Base-by-base conservation (phyloP, 2,113 vertebrate genomes). In the Cyrtonyx montezumae region DNA sequence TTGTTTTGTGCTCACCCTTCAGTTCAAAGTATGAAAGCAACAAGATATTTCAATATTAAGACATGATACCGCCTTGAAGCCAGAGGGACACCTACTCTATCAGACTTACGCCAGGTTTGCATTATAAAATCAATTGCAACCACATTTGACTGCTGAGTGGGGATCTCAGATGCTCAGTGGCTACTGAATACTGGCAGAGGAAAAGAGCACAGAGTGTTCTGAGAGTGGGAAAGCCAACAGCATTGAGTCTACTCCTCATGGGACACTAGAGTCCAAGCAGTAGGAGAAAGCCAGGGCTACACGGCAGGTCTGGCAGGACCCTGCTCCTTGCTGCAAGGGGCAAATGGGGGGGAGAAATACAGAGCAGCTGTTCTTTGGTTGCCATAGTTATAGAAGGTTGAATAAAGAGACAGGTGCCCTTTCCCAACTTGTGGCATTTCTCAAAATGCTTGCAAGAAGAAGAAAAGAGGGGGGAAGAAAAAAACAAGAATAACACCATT, bases 21-120 rank as follows among this genome's bases (percentile, higher is more conserved):
- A 85, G 82, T 85, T 95, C 89, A 87, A 94, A 96, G 81, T 4
- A 32, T 13, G 66, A 78, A 65, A 93, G 87, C 32, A 93, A 90
- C 79, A 90, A 80, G 73, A 5, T 83, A 83, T 90, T 88, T 93
- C 79, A 85, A 70, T 91, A 82, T 77, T 70, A 91, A 67, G 55
- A 88, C 15, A 9, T 26, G 71, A 59, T 36, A 19, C 32, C 78
- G 67, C 91, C 86, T 77, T 46, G 65, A 79, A 91, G 84, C 59
- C 51, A 34, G 26, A 82, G 76, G 58, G 61, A 67, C 32, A 34
- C n/a, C 58, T 12, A 36, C 40, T 14, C 30, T 37, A 69, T 9
- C 25, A 45, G 61, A 55, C 16, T 58, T 25, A 62, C 15, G 26
- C 48, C 71, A 53, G 84, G 73, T 70, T 40, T 49, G 34, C 40